Base-by-base conservation (phyloP, 2,113 vertebrate genomes). In the Aegypius monachus region DNA sequence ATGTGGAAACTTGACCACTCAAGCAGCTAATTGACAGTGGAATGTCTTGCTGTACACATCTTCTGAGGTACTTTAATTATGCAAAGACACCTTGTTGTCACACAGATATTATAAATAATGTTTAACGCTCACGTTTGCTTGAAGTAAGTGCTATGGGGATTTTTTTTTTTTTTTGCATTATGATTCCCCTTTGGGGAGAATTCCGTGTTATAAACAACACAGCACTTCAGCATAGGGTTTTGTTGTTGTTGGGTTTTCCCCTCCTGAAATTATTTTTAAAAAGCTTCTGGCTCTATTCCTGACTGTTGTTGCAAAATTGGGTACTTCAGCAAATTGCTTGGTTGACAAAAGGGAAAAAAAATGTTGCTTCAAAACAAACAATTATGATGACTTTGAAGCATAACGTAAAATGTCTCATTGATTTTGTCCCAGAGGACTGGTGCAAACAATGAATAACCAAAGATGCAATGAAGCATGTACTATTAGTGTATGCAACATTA, bases 351-450 rank as follows among this genome's bases (percentile, higher is more conserved):
- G 48, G 47, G 66, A 16, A 89, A 91, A 95, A 70, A 73, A 96
- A 29, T 81, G 36, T 89, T 95, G 73, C 90, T 91, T 95, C 89
- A 75, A 93, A 97, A 93, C 94, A 97, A 97, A 96, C 66, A 88
- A 94, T 97, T 97, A 94, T 88, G 85, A 95, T 96, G 87, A 95
- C 92, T 97, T 94, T 96, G 96, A 97, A 97, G 97, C 96, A 94
- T 95, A 94, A 85, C 93, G 85, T 93, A 88, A 94, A 97, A 95
- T 88, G 89, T 95, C 93, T 96, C 96, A 97, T 92, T 94, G 97
- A 97, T 97, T 97, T 95, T 94, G 82, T 97, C 96, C 94, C 96
- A 83, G 85, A 93, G 94, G 96, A 95, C 80, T 72, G 67, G 87
- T 95, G 80, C 92, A 89, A 96, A 95, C 95, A 97, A 95, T 86